Evolutionary conservation across 2,113 vertebrate genomes (phyloP).

Genomic region (Perca fluviatilis): DNA sequence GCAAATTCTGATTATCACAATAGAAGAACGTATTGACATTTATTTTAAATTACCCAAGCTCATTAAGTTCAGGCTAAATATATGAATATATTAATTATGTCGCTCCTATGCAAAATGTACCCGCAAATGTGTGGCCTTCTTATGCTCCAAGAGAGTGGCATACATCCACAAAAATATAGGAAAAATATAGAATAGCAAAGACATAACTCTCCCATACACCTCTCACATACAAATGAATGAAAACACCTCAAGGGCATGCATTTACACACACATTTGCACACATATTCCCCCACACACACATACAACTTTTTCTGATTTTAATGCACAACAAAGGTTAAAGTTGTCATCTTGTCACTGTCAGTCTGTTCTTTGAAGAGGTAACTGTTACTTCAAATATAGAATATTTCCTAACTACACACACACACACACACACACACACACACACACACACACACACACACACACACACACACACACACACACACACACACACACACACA

Average conservation of each 20-base stretch:
- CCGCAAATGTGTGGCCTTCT: constrained; percentile 32
- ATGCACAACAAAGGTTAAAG: constrained; percentile 33
- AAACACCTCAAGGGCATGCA: constrained; percentile 46
- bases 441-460: neutral
- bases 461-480: neutral
- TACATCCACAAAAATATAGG: constrained; percentile 9
- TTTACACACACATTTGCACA: neutral
- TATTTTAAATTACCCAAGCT: constrained; percentile 39
- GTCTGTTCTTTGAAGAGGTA: constrained; percentile 44
- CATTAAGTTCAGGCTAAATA: constrained; percentile 46
- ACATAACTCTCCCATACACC: neutral
- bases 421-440: neutral
- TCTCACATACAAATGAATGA: constrained; percentile 37
- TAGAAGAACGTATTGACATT: constrained; percentile 28
- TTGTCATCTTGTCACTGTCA: constrained; percentile 56
- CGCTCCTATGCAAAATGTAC: constrained; percentile 31
- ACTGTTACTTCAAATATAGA: constrained; percentile 45
- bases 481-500: neutral
- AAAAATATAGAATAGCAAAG: constrained; percentile 23
- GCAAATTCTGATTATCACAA: constrained; percentile 30
- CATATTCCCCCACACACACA: neutral
- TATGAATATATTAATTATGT: constrained; percentile 49
- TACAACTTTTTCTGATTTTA: constrained; percentile 9
- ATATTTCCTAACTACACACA: constrained; percentile 21
- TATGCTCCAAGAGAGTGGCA: constrained; percentile 23